Evolutionary conservation across 2,888 invertebrate species (phyloP).

Genomic region (Eupithecia tripunctaria): DNA sequence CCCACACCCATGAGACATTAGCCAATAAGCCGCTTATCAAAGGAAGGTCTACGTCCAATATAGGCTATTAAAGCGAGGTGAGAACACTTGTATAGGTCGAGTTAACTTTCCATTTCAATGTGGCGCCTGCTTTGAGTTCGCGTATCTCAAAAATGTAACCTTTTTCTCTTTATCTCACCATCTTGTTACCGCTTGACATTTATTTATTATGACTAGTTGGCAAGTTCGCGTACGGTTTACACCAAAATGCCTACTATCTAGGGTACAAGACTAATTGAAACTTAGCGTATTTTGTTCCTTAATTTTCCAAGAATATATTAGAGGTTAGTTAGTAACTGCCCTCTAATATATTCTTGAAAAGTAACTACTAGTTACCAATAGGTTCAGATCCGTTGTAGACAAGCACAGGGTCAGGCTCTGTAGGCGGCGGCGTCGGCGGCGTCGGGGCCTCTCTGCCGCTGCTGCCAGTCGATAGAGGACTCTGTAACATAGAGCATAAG

Average conservation of each 20-base stretch:
- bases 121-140: background rate
- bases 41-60: too few relatives aligned
- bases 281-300: too few relatives aligned
- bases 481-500: conserved; percentile 46
- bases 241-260: too few relatives aligned
- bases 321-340: too few relatives aligned
- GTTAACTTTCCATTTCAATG: background rate
- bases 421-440: conserved; percentile 76
- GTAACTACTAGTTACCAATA: conserved; percentile 42
- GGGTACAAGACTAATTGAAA: too few relatives aligned
- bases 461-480: conserved; percentile 59
- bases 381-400: conserved; percentile 51
- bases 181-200: background rate
- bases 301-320: background rate
- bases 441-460: conserved; percentile 60
- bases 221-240: too few relatives aligned
- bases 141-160: background rate
- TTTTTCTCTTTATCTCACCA: background rate
- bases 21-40: too few relatives aligned
- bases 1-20: too few relatives aligned
- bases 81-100: background rate
- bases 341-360: too few relatives aligned
- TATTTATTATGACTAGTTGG: background rate
- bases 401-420: conserved; percentile 62
- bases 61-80: too few relatives aligned